phyloP scores from a whole-genome alignment of 2,113 vertebrate genomes.

The Xerus inauris region DNA sequence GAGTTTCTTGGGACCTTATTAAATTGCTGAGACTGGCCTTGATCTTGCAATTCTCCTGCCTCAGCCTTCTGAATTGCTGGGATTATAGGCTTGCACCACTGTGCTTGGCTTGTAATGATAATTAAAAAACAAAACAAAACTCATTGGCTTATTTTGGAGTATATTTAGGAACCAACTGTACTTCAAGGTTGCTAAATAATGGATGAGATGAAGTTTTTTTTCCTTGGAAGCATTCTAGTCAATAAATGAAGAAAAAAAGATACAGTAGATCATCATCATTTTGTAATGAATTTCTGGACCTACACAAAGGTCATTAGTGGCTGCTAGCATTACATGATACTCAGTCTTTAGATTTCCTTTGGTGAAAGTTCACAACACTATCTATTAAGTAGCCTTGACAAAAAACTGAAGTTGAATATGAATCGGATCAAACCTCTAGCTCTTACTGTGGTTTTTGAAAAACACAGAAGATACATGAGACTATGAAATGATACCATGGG shows the following conservation, averaged over 20 bases:
- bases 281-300: constrained; percentile 52
- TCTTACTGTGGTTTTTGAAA: constrained; percentile 18
- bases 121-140: not conserved
- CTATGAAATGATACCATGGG: not conserved
- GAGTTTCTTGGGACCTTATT: too few species aligned
- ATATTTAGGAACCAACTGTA: constrained; percentile 20
- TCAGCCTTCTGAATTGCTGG: too few species aligned
- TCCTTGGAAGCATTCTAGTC: not conserved
- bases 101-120: too few species aligned
- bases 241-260: constrained; percentile 8
- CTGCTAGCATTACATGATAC: not conserved
- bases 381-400: not conserved
- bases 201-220: constrained; percentile 45
- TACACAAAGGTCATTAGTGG: constrained; percentile 24
- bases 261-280: not conserved
- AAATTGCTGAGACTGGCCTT: too few species aligned
- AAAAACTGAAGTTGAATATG: constrained; percentile 12
- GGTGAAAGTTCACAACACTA: constrained; percentile 1
- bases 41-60: too few species aligned
- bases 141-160: constrained; percentile 26
- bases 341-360: constrained; percentile 31
- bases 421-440: not conserved
- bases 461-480: constrained; percentile 1
- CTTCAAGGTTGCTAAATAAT: not conserved
- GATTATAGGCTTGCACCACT: too few species aligned